Conservation (phyloP, 1,140 invertebrate genomes). For the Andrena cerasifolii region DNA sequence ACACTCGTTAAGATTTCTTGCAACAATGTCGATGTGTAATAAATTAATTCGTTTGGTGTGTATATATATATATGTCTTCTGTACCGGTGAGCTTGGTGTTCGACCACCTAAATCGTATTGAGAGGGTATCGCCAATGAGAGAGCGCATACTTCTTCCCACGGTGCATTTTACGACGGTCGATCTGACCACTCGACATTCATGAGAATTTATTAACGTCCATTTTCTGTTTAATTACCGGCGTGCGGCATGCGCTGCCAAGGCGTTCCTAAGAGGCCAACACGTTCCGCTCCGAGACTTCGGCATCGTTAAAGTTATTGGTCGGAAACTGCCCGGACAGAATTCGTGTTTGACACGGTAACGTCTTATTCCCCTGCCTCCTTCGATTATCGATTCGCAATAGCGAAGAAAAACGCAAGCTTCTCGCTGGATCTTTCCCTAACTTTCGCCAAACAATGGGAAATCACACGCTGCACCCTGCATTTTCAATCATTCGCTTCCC, state of each 20-base stretch:
- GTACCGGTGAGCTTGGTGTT: no score
- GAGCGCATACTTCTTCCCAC: conserved; percentile 57
- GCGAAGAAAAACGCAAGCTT: background rate
- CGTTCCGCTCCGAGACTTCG: conserved; percentile 29
- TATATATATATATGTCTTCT: no score
- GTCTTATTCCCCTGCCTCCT: conserved; percentile 45
- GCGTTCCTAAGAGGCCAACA: conserved; percentile 33
- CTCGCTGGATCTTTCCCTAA: background rate
- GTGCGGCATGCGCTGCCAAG: conserved; percentile 59
- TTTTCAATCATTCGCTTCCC: no score
- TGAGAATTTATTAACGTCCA: conserved; percentile 74
- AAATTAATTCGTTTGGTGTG: conserved; percentile 26
- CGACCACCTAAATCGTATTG: conserved; percentile 12
- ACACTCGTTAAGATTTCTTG: background rate
- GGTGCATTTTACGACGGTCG: conserved; percentile 56
- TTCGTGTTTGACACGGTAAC: conserved; percentile 51
- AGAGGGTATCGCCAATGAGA: conserved; percentile 16
- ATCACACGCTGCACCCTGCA: no score
- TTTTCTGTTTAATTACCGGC: conserved; percentile 73
- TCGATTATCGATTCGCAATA: conserved; percentile 41
- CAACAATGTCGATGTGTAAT: background rate
- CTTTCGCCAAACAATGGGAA: no score
- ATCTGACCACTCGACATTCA: conserved; percentile 51
- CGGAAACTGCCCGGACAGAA: conserved; percentile 38
- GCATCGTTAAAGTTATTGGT: conserved; percentile 56